Evolutionary conservation across 2,797 vertebrate species (phyloP).

Genomic region (Ara ararauna): DNA sequence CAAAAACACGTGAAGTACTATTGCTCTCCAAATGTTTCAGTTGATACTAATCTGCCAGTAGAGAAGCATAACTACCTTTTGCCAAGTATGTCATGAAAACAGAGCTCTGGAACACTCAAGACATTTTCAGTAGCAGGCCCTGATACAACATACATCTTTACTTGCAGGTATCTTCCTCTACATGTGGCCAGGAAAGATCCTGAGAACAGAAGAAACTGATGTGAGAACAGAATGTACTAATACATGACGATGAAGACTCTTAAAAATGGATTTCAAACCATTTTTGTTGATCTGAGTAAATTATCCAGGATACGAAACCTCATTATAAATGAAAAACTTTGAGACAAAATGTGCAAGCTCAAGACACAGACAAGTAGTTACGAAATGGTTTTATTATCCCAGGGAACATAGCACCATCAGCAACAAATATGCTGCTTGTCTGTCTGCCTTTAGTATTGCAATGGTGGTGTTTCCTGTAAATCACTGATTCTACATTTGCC

Average conservation of each 20-base stretch:
- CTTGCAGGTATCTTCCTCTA: neutral
- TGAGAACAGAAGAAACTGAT: neutral
- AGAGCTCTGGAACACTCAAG: neutral
- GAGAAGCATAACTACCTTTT: neutral
- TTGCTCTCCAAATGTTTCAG: neutral
- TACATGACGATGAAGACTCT: neutral
- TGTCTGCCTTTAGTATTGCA: slow-evolving; percentile 47
- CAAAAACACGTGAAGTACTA: neutral
- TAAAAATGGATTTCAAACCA: neutral
- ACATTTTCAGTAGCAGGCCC: neutral
- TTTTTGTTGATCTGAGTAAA: neutral
- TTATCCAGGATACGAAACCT: neutral
- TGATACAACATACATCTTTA: neutral
- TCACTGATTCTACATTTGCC: neutral
- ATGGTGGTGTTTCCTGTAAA: neutral
- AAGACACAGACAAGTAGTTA: neutral
- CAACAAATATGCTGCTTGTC: neutral
- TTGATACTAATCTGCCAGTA: neutral
- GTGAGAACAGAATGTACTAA: neutral
- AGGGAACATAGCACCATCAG: neutral
- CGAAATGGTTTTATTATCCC: slow-evolving; percentile 23
- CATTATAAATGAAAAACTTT: neutral
- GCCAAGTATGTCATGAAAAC: neutral
- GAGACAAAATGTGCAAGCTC: neutral
- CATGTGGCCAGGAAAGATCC: neutral